A percentile compares a stretch with the other conserved stretches of the same genome.
These are phyloP conservation scores for Epinephelus coioides DNA, from an alignment of 2,797 vertebrate species.

Conservation along the genomic window DNA sequence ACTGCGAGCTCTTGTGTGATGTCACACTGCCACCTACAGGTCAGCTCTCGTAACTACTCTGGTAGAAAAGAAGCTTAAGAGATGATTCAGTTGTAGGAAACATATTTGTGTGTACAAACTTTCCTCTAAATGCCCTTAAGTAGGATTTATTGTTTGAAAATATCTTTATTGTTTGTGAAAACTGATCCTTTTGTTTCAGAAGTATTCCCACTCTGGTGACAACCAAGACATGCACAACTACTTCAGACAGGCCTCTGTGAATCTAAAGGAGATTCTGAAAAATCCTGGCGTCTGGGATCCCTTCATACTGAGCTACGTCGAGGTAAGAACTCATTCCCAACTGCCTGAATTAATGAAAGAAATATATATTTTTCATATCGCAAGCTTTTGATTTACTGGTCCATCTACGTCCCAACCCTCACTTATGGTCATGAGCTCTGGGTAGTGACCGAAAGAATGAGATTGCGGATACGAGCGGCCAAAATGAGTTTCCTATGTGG, in stretches of 20 bases:
- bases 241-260: constrained; percentile 90
- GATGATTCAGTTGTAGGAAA: too few relatives aligned
- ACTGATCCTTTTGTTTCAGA: constrained; percentile 56
- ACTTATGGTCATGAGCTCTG: too few relatives aligned
- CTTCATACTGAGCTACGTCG: constrained; percentile 91
- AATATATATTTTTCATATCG: background rate
- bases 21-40: constrained; percentile 61
- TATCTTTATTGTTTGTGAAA: background rate
- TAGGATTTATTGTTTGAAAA: background rate
- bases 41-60: constrained; percentile 1
- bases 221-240: constrained; percentile 83
- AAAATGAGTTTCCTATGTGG: too few relatives aligned
- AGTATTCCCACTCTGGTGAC: constrained; percentile 59
- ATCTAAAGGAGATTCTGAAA: constrained; percentile 87
- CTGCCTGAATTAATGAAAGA: background rate
- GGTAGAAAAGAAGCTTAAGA: background rate
- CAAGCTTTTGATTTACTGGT: too few relatives aligned
- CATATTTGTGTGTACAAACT: background rate
- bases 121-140: background rate
- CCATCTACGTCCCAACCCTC: too few relatives aligned
- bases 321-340: constrained; percentile 82
- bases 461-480: too few relatives aligned
- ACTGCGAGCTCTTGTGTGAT: constrained; percentile 30
- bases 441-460: too few relatives aligned
- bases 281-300: constrained; percentile 94